Base-by-base conservation (phyloP, 2,113 vertebrate species). In the Garra rufa region DNA sequence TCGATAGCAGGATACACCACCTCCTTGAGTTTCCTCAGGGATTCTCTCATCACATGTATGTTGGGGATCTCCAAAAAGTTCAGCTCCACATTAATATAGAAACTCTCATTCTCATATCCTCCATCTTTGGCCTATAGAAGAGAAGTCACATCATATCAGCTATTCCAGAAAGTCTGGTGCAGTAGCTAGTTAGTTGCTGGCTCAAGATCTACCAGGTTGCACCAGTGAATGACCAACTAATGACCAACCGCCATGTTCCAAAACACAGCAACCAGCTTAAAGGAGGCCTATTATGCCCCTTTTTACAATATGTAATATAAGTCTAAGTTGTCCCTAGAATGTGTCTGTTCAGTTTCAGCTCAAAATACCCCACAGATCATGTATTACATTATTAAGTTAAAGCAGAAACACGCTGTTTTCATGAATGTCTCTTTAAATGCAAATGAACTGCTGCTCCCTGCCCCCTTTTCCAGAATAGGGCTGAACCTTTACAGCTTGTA, bases 21-120 rank as follows among this genome's bases (percentile, higher is more conserved):
- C 78, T 99, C 97, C 87, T 97, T 99, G 30, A 99, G 91, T 78
- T 99, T 99, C 19, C 98, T 94, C 63, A 99, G 92, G 2, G 97
- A 98, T 88, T 99, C 98, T 63, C 98, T 93, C 95, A 99, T 99
- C 15, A 99, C 98, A 0, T 99, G 97, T 17, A 99, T 98, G 82
- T 99, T 99, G 34, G 97, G 97, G 43, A 99, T 99, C 85, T 99
- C 98, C 89, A 99, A 88, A 86, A 99, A 99, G 70, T 96, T 93
- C 6, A 98, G 93, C 81, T 99, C 98, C 3, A 96, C 96, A 0
- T 97, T 99, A 21, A 96, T 93, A 87, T 99, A 99, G 91, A 97
- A 96, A 75, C 93, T 96, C 92, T 99, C 97, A 43, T 94, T 97
- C 91, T 99, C 98, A 38, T 95, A 99, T 0, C 98, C 98, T 28